Percentiles rank a stretch among this genome's conserved stretches.
These are phyloP conservation scores for Drosophila pandora DNA, from an alignment of 1,140 invertebrate genomes.

Conservation along the genomic window DNA sequence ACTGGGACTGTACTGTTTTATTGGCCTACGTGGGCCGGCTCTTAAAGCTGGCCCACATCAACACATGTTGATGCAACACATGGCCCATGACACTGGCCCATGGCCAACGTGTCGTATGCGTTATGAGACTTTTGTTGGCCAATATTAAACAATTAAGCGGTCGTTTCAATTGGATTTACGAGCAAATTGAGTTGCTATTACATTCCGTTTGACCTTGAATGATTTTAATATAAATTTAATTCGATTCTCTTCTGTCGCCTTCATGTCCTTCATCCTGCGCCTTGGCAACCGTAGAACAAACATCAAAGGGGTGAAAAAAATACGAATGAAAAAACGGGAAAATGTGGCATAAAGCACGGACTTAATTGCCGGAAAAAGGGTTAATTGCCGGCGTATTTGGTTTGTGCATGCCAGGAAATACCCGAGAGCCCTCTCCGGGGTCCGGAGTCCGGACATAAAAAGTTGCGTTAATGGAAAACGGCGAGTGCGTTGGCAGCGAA, in stretches of 20 bases:
- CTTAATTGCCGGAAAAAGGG: constrained; percentile 51
- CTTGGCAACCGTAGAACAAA: constrained; percentile 29
- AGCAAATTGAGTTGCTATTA: constrained; percentile 55
- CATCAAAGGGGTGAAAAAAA: constrained; percentile 24
- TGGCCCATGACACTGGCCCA: constrained; percentile 6
- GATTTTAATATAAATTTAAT: constrained; percentile 37
- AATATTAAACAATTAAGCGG: constrained; percentile 40
- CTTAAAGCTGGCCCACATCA: constrained; percentile 22
- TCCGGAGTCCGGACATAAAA: constrained; percentile 30
- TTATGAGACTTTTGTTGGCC: constrained; percentile 32
- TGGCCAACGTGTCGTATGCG: constrained; percentile 50
- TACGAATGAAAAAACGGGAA: constrained; percentile 21
- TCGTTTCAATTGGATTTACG: constrained; percentile 42
- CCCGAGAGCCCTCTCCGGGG: constrained; percentile 30
- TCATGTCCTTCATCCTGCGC: not conserved
- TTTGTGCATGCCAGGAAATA: constrained; percentile 37
- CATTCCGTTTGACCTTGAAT: constrained; percentile 29
- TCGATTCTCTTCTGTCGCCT: constrained; percentile 9
- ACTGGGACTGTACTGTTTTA: constrained; percentile 7
- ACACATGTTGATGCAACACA: constrained; percentile 9
- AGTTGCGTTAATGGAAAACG: constrained; percentile 48
- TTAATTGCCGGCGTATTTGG: constrained; percentile 51
- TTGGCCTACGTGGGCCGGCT: constrained; percentile 40
- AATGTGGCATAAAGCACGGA: constrained; percentile 39
- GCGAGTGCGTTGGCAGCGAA: constrained; percentile 1